Conservation (phyloP, 2,797 vertebrate species). For the Enteromius thamalakanensis region DNA sequence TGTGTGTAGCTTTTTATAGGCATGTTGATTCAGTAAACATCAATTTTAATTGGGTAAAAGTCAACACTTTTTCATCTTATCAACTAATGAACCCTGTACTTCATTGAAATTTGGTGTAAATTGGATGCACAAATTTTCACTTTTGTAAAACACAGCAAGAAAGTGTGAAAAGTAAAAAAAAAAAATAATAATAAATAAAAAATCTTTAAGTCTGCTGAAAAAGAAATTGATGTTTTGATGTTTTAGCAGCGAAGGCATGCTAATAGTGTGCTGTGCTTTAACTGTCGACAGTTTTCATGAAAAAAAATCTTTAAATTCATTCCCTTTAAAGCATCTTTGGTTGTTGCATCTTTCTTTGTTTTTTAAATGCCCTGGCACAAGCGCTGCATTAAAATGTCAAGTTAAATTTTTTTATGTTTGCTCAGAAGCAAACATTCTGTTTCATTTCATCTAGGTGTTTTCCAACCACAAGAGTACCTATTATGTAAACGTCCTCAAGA, state of each 20-base stretch:
- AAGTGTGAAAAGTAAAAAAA: neutral
- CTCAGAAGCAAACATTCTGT: neutral
- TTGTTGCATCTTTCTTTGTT: neutral
- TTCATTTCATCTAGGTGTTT: conserved; percentile 10
- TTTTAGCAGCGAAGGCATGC: neutral
- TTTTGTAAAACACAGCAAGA: neutral
- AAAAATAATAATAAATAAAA: no score
- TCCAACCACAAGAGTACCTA: neutral
- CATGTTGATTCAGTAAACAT: neutral
- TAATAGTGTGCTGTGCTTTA: neutral
- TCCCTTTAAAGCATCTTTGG: conserved; percentile 14
- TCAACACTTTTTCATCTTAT: neutral
- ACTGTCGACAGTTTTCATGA: neutral
- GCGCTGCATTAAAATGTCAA: conserved; percentile 20
- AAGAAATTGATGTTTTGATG: neutral
- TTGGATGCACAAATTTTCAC: neutral
- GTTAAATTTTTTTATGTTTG: neutral
- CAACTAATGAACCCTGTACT: conserved; percentile 3
- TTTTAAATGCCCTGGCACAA: conserved; percentile 8
- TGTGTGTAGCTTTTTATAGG: neutral
- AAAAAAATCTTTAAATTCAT: conserved; percentile 10
- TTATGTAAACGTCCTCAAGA: neutral
- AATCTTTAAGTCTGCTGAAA: neutral
- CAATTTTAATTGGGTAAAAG: conserved; percentile 8
- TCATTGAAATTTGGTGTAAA: conserved; percentile 22